phyloP scores from a whole-genome alignment of 2,888 invertebrate genomes.

The Emmelina monodactyla region DNA sequence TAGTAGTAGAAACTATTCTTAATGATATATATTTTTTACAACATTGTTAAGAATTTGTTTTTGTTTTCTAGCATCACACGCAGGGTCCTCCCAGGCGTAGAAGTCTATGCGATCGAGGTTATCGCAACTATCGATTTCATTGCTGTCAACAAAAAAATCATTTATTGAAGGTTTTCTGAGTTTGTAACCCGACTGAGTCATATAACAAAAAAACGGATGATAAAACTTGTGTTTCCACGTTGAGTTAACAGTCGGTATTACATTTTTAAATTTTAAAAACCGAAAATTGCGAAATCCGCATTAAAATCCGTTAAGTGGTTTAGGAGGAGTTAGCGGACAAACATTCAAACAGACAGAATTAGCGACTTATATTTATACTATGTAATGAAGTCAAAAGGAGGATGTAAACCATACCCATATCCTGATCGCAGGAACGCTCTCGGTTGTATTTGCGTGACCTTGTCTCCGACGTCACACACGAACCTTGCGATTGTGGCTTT shows the following conservation, averaged over 20 bases:
- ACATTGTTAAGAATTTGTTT: no score
- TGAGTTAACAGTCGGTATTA: not conserved
- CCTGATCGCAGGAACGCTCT: slow-evolving; percentile 5
- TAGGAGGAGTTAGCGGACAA: not conserved
- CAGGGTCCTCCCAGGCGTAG: not conserved
- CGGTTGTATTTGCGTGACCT: slow-evolving; percentile 5
- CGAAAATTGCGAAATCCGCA: not conserved
- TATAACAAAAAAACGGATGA: not conserved
- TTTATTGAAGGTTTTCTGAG: not conserved
- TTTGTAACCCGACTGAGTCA: not conserved
- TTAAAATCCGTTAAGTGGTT: not conserved
- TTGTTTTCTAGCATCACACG: not conserved
- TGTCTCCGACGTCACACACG: slow-evolving; percentile 14
- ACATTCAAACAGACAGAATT: no score
- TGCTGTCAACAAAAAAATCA: not conserved
- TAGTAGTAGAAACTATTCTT: no score
- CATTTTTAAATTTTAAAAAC: not conserved
- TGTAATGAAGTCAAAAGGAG: not conserved
- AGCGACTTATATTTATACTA: no score
- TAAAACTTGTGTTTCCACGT: not conserved
- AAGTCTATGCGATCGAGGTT: not conserved
- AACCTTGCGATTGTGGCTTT: slow-evolving; percentile 29
- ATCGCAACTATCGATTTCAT: not conserved
- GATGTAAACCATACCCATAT: slow-evolving; percentile 3
- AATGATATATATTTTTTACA: no score